Evolutionary conservation across 2,888 invertebrate species (phyloP).

Genomic region (Pycnomerus fuliginosus): DNA sequence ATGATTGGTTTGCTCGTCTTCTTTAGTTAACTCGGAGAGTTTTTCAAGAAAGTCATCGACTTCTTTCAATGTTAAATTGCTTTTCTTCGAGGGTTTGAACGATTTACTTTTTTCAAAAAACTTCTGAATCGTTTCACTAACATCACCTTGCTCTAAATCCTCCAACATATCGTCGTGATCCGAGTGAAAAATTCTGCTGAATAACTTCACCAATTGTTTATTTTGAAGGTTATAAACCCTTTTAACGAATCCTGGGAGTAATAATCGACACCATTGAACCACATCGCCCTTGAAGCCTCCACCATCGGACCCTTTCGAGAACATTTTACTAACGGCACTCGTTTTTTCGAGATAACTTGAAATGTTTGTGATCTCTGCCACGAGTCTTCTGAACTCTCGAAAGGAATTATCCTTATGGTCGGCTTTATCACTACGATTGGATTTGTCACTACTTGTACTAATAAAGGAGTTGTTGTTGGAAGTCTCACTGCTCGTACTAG

Average conservation of each 20-base stretch:
- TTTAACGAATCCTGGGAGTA: constrained; percentile 81
- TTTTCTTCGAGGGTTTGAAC: constrained; percentile 64
- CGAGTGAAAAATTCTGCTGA: constrained; percentile 73
- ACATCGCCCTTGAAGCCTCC: constrained; percentile 75
- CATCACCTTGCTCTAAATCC: constrained; percentile 82
- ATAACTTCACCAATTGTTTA: constrained; percentile 87
- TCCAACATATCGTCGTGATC: constrained; percentile 80
- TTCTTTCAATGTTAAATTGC: constrained; percentile 71
- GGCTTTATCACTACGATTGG: constrained; percentile 1
- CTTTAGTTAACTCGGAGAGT: constrained; percentile 65
- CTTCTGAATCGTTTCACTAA: constrained; percentile 79
- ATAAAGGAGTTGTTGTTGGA: constrained; percentile 3
- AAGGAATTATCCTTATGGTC: constrained; percentile 68
- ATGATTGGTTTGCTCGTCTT: constrained; percentile 81
- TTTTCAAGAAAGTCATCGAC: constrained; percentile 74
- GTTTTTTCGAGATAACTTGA: constrained; percentile 83
- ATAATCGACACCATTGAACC: constrained; percentile 75
- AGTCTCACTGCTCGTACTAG: neutral
- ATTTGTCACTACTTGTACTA: constrained; percentile 20
- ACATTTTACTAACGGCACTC: constrained; percentile 65
- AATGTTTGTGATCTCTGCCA: constrained; percentile 73
- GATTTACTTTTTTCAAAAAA: constrained; percentile 70
- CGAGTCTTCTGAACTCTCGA: constrained; percentile 73
- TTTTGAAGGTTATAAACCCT: constrained; percentile 90
- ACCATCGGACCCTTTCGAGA: constrained; percentile 62